Conservation (phyloP, 2,888 invertebrate genomes). For the Parascotia fuliginaria region DNA sequence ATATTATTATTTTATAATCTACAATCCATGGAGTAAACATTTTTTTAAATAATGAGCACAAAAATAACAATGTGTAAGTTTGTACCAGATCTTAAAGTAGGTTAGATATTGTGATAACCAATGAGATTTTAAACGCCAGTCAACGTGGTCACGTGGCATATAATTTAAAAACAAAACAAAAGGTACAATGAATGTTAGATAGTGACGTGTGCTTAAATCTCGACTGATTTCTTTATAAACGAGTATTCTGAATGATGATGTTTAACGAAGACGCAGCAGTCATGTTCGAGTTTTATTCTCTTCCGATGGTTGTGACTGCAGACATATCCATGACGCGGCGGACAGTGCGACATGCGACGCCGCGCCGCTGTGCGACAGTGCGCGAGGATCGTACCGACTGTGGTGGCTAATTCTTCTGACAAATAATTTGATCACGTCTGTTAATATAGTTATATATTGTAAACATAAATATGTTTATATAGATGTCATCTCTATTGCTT, state of each 20-base stretch:
- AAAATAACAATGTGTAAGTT: constrained; percentile 77
- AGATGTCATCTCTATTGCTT: constrained; percentile 82
- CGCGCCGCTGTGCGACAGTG: constrained; percentile 14
- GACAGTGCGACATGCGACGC: constrained; percentile 3
- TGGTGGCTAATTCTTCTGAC: constrained; percentile 74
- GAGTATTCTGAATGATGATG: constrained; percentile 55
- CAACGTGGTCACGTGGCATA: constrained; percentile 62
- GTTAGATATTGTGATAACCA: constrained; percentile 83
- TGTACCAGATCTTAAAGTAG: constrained; percentile 81
- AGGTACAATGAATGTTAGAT: constrained; percentile 82
- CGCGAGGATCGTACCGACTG: constrained; percentile 52
- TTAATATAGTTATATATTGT: constrained; percentile 69
- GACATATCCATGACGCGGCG: constrained; percentile 71
- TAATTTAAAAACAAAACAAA: constrained; percentile 61
- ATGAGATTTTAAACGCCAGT: constrained; percentile 81
- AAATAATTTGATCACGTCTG: constrained; percentile 73
- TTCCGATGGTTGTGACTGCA: constrained; percentile 81
- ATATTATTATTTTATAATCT: constrained; percentile 41
- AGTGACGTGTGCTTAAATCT: constrained; percentile 71
- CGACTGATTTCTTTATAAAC: constrained; percentile 65
- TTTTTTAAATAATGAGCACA: constrained; percentile 70
- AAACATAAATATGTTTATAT: constrained; percentile 69
- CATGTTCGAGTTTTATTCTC: constrained; percentile 58
- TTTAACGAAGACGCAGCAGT: constrained; percentile 60
- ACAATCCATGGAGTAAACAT: constrained; percentile 49